Base-by-base conservation (phyloP, 2,113 vertebrate genomes). In the Cyprinodon tularosa region DNA sequence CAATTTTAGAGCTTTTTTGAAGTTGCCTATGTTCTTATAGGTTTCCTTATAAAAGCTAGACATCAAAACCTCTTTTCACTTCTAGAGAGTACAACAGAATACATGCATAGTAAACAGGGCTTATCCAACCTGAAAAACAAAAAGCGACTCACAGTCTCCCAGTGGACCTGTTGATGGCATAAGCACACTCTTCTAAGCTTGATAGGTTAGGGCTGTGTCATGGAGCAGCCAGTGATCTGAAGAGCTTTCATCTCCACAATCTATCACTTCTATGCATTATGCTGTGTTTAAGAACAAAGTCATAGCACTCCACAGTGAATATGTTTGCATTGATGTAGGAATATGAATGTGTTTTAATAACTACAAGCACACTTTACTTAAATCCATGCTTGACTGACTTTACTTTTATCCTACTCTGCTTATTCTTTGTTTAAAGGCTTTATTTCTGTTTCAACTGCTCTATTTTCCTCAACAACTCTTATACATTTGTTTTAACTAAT, bases 201-300 rank as follows among this genome's bases (percentile, higher is more conserved):
- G 88, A 89, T 84, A 80, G 88, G 87, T 82, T 90, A 88, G 42
- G 86, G 91, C 88, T 76, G 77, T 71, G 86, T 85, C 88, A 86
- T 78, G 20, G 62, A 72, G 69, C 63, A 72, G 86, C 75, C 72
- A 38, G 83, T 85, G 90, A 93, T 91, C 83, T 87, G 87, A 89
- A 75, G 64, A 45, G 59, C 90, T 91, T 91, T 92, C 89, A 92
- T 92, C 87, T 88, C 72, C 86, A 50, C 38, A 72, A 77, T 50
- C 78, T 81, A 68, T 70, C 75, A 61, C 81, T 84, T 87, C 81
- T 37, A 79, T 82, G 87, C 86, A 90, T 81, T 76, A 76, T 84
- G 84, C 78, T 86, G 80, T 84, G 74, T 89, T 86, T 83, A 68
- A 73, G 77, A 59, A 20, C 5, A 9, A 71, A 17, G 62, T 29